Conservation (phyloP, 2,888 invertebrate species). For the Helicoverpa assulta region DNA sequence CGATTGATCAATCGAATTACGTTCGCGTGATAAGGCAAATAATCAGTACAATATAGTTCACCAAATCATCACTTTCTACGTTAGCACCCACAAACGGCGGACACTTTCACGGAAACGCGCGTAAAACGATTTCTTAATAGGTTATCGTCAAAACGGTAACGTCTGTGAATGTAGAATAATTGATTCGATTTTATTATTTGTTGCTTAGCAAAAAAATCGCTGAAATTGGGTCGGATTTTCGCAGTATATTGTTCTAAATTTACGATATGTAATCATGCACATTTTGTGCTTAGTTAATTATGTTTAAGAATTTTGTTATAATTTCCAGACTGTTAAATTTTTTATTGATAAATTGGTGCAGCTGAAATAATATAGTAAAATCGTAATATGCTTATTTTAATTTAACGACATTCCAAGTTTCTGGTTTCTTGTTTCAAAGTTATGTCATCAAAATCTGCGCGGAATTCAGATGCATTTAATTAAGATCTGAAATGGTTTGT, state of each 20-base stretch:
- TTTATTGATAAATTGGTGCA: slow-evolving; percentile 10
- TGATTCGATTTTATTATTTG: slow-evolving; percentile 72
- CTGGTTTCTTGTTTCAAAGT: slow-evolving; percentile 27
- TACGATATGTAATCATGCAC: neutral
- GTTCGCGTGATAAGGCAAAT: slow-evolving; percentile 53
- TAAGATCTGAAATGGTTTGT: slow-evolving; percentile 20
- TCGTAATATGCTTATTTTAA: slow-evolving; percentile 6
- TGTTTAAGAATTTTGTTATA: neutral
- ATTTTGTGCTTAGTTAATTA: slow-evolving; percentile 6
- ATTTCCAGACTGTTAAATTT: neutral
- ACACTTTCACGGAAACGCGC: slow-evolving; percentile 86
- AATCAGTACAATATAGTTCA: slow-evolving; percentile 60
- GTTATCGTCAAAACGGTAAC: slow-evolving; percentile 85
- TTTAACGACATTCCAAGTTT: slow-evolving; percentile 15
- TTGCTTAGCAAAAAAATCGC: slow-evolving; percentile 35
- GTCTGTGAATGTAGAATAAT: slow-evolving; percentile 82
- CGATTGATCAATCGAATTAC: slow-evolving; percentile 42
- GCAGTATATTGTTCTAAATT: no score
- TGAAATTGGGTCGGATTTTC: slow-evolving; percentile 10
- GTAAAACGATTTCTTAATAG: slow-evolving; percentile 84
- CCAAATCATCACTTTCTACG: slow-evolving; percentile 78
- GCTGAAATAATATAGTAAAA: slow-evolving; percentile 4
- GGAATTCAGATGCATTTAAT: slow-evolving; percentile 11
- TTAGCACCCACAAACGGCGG: slow-evolving; percentile 73
- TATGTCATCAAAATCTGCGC: slow-evolving; percentile 18